A percentile compares a stretch with the other conserved stretches of the same genome.
Evolutionary conservation across 2,888 invertebrate genomes (phyloP).

Genomic region (Pherbina coryleti): DNA sequence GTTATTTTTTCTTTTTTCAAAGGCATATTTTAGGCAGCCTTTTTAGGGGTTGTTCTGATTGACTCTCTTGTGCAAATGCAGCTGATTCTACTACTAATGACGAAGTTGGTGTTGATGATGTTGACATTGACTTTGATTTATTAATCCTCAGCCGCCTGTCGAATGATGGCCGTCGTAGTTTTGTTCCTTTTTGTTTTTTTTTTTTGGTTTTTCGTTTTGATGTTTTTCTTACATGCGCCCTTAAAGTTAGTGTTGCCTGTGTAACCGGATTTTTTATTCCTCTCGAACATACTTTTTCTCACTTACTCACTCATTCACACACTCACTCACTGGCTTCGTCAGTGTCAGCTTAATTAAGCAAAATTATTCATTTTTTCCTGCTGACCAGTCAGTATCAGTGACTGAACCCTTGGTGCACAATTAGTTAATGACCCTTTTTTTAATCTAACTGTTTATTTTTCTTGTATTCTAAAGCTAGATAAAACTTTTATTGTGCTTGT

Average conservation of each 20-base stretch:
- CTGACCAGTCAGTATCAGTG: constrained; percentile 6
- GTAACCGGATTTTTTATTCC: background rate
- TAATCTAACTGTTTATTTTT: background rate
- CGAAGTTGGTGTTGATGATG: constrained; percentile 29
- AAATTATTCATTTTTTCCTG: constrained; percentile 40
- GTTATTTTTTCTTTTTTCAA: background rate
- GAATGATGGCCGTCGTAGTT: constrained; percentile 8
- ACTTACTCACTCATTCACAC: background rate
- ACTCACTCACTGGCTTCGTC: background rate
- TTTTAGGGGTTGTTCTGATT: constrained; percentile 16
- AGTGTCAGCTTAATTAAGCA: constrained; percentile 37
- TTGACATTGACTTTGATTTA: constrained; percentile 37
- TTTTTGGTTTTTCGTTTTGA: background rate
- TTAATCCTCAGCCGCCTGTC: constrained; percentile 13
- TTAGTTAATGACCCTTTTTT: constrained; percentile 57
- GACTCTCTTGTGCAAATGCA: background rate
- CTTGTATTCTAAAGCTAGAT: background rate
- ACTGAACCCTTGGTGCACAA: constrained; percentile 55
- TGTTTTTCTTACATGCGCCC: background rate
- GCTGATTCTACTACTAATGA: constrained; percentile 19
- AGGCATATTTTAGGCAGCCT: background rate
- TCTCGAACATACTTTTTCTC: background rate
- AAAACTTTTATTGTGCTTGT: constrained; percentile 7
- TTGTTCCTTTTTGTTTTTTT: background rate
- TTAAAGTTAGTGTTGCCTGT: constrained; percentile 9